Conservation (phyloP, 2,888 invertebrate genomes). For the Pelosia muscerda region DNA sequence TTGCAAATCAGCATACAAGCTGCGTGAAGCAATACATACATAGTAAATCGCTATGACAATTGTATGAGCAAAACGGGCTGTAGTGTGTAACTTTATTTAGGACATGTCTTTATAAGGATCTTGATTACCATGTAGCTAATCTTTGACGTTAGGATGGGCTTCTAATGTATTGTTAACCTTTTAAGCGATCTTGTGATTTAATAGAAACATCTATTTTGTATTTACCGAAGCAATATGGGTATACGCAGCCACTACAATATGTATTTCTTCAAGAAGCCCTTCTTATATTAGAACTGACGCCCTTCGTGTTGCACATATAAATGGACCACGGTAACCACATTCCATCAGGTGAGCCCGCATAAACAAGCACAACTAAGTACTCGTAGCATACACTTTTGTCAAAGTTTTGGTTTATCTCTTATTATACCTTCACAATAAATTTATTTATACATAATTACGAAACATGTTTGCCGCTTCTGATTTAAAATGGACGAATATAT, state of each 20-base stretch:
- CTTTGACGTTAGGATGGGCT: constrained; percentile 26
- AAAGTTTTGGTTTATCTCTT: not conserved
- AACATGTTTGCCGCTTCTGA: not conserved
- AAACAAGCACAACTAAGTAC: too few relatives aligned
- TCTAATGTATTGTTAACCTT: constrained; percentile 28
- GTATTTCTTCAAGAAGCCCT: too few relatives aligned
- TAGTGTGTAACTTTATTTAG: constrained; percentile 52
- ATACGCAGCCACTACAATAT: not conserved
- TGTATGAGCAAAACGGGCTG: constrained; percentile 37
- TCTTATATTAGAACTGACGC: too few relatives aligned
- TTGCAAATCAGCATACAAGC: constrained; percentile 57
- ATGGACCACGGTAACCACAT: too few relatives aligned
- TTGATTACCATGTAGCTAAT: constrained; percentile 46
- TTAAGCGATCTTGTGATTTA: not conserved
- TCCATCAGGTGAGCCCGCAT: too few relatives aligned
- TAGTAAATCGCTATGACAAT: constrained; percentile 56
- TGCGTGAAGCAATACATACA: constrained; percentile 49
- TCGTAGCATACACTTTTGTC: not conserved
- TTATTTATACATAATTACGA: not conserved
- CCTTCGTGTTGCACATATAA: too few relatives aligned
- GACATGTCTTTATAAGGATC: constrained; percentile 53
- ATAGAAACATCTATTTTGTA: not conserved
- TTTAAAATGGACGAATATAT: not conserved
- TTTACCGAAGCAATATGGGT: too few relatives aligned
- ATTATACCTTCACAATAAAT: not conserved